Evolutionary conservation across 2,888 invertebrate genomes (phyloP).

Genomic region (Lasioglossum malachurum): DNA sequence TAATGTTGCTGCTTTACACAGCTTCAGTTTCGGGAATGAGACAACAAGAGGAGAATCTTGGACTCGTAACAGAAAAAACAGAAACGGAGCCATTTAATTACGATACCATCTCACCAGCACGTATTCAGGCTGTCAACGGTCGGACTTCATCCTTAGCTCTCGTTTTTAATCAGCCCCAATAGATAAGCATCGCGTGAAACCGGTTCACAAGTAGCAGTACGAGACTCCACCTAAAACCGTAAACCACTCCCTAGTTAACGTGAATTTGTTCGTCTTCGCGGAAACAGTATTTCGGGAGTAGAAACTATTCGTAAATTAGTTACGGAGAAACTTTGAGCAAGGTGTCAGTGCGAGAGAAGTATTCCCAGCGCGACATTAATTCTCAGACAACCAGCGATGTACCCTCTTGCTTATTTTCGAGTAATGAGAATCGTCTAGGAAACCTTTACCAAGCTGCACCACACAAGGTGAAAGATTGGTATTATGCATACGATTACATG

Average conservation of each 20-base stretch:
- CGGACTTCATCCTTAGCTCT: neutral
- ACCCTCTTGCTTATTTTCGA: neutral
- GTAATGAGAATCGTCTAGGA: neutral
- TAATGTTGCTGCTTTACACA: too few relatives aligned
- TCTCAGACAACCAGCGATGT: neutral
- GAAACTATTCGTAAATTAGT: neutral
- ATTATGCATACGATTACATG: conserved; percentile 24
- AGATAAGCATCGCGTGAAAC: conserved; percentile 1
- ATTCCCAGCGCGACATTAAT: conserved; percentile 8
- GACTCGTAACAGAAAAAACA: neutral
- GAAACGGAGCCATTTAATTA: neutral
- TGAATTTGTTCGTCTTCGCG: neutral
- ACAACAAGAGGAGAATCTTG: neutral
- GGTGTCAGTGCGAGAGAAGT: neutral
- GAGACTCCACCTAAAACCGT: neutral
- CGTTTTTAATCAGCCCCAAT: neutral
- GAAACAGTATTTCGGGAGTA: neutral
- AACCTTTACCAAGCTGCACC: conserved; percentile 9
- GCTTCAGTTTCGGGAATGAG: neutral
- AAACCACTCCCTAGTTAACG: neutral
- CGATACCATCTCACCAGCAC: neutral
- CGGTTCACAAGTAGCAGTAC: neutral
- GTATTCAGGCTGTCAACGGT: neutral
- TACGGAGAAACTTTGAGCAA: neutral
- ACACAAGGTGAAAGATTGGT: conserved; percentile 30